Evolutionary conservation across 2,888 invertebrate genomes (phyloP).

Genomic region (Eueremaeus valkanovi): DNA sequence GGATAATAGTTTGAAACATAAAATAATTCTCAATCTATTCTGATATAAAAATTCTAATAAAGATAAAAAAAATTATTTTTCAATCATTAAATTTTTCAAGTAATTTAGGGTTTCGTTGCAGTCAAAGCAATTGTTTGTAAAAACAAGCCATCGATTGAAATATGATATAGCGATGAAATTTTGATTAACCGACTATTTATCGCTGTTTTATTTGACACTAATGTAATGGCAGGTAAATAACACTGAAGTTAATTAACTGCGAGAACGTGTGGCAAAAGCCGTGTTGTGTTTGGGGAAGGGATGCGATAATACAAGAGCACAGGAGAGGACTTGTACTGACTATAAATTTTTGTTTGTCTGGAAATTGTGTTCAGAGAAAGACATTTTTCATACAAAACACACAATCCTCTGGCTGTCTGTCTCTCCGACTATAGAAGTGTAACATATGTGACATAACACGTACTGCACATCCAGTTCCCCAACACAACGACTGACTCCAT

Average conservation of each 20-base stretch:
- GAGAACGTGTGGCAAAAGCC: neutral
- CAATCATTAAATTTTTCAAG: too few relatives aligned
- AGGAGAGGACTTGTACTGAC: neutral
- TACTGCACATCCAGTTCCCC: neutral
- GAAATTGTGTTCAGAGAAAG: neutral
- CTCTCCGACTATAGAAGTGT: neutral
- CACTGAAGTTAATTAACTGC: neutral
- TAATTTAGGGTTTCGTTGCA: too few relatives aligned
- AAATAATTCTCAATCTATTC: too few relatives aligned
- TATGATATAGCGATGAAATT: neutral
- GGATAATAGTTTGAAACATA: too few relatives aligned
- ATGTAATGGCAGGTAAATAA: neutral
- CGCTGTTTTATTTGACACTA: neutral
- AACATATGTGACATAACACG: neutral
- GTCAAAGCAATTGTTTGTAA: too few relatives aligned
- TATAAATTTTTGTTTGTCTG: neutral
- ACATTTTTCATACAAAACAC: neutral
- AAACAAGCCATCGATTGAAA: neutral
- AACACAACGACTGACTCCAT: too few relatives aligned
- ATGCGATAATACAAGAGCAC: neutral
- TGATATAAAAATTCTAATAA: too few relatives aligned
- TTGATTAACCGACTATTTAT: neutral
- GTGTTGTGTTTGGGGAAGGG: neutral
- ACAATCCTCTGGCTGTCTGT: neutral
- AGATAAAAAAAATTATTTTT: too few relatives aligned